Percentiles rank a stretch among this genome's conserved stretches.
phyloP scores from a whole-genome alignment of 2,888 invertebrate genomes.

The Psococerastis gibbosa region DNA sequence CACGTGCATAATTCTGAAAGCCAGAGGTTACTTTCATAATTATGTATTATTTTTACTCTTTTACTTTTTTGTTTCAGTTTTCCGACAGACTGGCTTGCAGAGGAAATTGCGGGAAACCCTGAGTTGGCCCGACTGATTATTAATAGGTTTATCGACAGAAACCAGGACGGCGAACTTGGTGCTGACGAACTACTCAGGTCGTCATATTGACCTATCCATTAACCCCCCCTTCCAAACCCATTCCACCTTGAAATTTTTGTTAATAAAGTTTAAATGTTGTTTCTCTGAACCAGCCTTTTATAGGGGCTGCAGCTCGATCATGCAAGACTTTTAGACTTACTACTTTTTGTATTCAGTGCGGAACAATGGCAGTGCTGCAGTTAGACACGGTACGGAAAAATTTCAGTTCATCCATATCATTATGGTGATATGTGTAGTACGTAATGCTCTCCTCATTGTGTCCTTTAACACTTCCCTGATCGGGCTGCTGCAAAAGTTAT shows the following conservation, averaged over 20 bases:
- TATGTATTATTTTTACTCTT: too few relatives aligned
- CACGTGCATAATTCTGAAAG: background rate
- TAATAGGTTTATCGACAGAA: constrained; percentile 34
- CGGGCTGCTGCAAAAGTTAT: too few relatives aligned
- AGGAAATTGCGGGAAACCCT: constrained; percentile 34
- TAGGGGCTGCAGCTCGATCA: too few relatives aligned
- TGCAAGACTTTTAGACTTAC: too few relatives aligned
- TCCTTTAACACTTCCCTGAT: too few relatives aligned
- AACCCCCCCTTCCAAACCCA: background rate
- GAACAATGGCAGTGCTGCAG: too few relatives aligned
- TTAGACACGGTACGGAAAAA: too few relatives aligned
- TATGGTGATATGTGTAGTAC: too few relatives aligned
- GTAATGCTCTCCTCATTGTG: too few relatives aligned
- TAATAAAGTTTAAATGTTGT: background rate
- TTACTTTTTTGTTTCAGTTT: constrained; percentile 20
- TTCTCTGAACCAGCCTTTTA: background rate
- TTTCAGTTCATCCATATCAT: too few relatives aligned
- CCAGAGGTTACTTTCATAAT: background rate
- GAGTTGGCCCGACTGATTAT: constrained; percentile 37
- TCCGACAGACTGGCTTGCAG: constrained; percentile 24
- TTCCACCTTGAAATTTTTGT: background rate
- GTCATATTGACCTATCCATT: background rate
- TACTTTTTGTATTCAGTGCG: too few relatives aligned
- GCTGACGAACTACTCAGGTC: constrained; percentile 33
- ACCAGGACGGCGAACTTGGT: constrained; percentile 36